A percentile compares a stretch with the other conserved stretches of the same genome.
phyloP scores from a whole-genome alignment of 2,797 vertebrate species.

The Coendou prehensilis region DNA sequence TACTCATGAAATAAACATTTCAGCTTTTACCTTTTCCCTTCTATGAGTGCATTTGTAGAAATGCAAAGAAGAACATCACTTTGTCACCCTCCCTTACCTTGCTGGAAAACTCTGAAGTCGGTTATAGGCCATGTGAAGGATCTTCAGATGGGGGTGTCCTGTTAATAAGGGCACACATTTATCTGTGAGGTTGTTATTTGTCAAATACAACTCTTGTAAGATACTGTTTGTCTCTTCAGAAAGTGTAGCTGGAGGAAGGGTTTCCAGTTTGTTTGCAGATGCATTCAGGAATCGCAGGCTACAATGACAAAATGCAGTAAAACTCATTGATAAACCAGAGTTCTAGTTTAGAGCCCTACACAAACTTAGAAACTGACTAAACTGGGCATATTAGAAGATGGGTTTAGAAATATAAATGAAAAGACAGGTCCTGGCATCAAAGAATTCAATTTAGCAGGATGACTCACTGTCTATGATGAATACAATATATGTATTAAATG shows the following conservation, averaged over 20 bases:
- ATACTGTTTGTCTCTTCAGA: conserved; percentile 96
- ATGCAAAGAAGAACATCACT: background rate
- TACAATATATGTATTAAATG: background rate
- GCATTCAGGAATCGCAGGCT: conserved; percentile 96
- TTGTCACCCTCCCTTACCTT: conserved; percentile 89
- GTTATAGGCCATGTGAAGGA: conserved; percentile 98
- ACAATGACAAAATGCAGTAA: conserved; percentile 78
- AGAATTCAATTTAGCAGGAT: background rate
- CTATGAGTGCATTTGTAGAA: background rate
- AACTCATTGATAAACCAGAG: background rate
- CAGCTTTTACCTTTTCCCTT: background rate
- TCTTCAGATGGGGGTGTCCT: conserved; percentile 95
- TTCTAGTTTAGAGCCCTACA: background rate
- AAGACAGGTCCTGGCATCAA: background rate
- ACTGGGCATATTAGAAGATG: background rate
- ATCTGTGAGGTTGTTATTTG: conserved; percentile 97
- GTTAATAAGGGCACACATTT: conserved; percentile 97
- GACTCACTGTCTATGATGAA: background rate
- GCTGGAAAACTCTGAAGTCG: conserved; percentile 97
- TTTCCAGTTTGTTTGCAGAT: conserved; percentile 98
- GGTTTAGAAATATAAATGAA: conserved; percentile 1
- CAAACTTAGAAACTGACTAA: background rate
- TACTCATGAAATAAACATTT: background rate
- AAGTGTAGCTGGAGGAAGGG: conserved; percentile 94
- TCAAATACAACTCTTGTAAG: conserved; percentile 97